Percentiles rank a stretch among this genome's conserved stretches.
These are phyloP conservation scores for Decapterus maruadsi DNA, from an alignment of 2,797 vertebrate genomes.

Conservation along the genomic window DNA sequence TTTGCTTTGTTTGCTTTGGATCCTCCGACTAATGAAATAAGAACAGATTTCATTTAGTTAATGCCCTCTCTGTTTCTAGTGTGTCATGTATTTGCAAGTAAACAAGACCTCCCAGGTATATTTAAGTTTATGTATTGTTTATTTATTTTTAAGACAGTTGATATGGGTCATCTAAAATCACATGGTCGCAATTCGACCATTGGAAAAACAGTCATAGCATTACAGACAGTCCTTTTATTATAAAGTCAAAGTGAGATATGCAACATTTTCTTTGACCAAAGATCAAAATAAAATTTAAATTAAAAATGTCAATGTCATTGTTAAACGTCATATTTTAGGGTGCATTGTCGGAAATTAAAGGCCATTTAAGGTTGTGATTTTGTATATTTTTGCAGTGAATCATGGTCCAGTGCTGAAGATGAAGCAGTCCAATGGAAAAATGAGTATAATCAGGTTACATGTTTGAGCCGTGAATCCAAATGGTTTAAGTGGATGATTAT, in stretches of 20 bases:
- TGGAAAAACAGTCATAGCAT: too few relatives aligned
- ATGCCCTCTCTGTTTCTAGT: background rate
- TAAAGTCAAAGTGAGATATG: too few relatives aligned
- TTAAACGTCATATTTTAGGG: background rate
- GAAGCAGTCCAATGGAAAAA: conserved; percentile 31
- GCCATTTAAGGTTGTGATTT: background rate
- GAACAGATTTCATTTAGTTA: too few relatives aligned
- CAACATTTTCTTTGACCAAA: background rate
- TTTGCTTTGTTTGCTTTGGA: background rate
- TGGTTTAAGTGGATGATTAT: conserved; percentile 58
- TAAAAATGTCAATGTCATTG: background rate
- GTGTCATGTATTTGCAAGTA: background rate
- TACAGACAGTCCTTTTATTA: too few relatives aligned
- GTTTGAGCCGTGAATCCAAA: conserved; percentile 46
- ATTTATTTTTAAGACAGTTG: background rate
- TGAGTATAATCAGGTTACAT: conserved; percentile 35
- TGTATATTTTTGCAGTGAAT: background rate
- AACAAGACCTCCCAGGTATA: background rate
- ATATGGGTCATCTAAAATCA: background rate
- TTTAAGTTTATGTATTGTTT: background rate
- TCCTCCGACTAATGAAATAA: too few relatives aligned
- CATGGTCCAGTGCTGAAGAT: conserved; percentile 2
- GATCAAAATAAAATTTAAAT: too few relatives aligned
- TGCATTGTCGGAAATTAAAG: background rate
- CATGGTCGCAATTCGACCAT: too few relatives aligned